Evolutionary conservation across 2,888 invertebrate genomes (phyloP).

Genomic region (Caenorhabditis sp.): DNA sequence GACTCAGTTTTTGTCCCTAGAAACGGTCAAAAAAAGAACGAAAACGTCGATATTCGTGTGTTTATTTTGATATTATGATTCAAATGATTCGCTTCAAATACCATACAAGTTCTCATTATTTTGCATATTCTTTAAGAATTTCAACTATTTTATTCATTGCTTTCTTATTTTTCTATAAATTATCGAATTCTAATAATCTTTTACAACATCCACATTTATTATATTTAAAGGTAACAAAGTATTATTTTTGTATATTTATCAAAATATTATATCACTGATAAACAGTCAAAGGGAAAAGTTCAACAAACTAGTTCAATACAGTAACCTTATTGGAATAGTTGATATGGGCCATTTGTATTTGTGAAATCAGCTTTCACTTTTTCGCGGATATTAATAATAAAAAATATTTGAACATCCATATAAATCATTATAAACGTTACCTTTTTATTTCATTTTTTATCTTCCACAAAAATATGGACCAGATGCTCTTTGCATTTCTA

Average conservation of each 20-base stretch:
- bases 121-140: slow-evolving; percentile 16
- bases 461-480: no score
- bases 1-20: neutral
- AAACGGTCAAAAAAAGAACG: neutral
- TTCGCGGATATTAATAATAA: no score
- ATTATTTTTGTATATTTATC: neutral
- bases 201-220: slow-evolving; percentile 25
- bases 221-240: neutral
- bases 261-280: no score
- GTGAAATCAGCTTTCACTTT: no score
- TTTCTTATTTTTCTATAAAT: slow-evolving; percentile 2
- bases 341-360: no score
- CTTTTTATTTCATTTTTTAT: no score
- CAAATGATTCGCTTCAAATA: neutral
- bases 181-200: slow-evolving; percentile 6
- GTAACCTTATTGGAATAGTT: no score
- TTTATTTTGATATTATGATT: neutral
- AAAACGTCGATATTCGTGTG: neutral
- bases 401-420: no score
- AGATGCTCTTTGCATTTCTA: no score
- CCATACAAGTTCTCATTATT: slow-evolving; percentile 21
- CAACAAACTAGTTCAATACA: no score
- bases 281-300: no score
- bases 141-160: neutral
- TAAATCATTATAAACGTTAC: no score